A percentile compares a stretch with the other conserved stretches of the same genome.
phyloP scores from a whole-genome alignment of 92 coral and sea anemone genomes.

The Anthopleura xanthogrammica region DNA sequence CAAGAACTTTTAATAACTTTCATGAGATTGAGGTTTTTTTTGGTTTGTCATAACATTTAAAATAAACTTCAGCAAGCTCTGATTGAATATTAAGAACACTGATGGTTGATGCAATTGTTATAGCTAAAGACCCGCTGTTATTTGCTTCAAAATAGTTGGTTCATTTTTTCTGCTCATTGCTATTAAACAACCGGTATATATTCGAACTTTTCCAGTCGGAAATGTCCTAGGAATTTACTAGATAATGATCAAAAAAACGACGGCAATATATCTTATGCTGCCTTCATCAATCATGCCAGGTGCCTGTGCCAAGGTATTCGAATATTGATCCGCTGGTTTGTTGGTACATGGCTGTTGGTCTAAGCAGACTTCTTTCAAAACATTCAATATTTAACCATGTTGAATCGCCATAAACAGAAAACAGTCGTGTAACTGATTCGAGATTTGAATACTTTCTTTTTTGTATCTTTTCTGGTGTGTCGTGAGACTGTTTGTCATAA shows the following conservation, averaged over 20 bases:
- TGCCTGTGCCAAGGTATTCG: constrained; percentile 12
- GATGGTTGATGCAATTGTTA: no score
- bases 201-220: background rate
- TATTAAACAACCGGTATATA: background rate
- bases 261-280: constrained; percentile 4
- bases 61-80: no score
- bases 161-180: background rate
- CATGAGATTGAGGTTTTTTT: no score
- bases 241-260: constrained; percentile 10
- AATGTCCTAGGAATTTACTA: background rate
- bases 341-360: no score
- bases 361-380: background rate
- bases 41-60: no score
- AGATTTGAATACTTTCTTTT: background rate
- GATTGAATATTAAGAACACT: no score
- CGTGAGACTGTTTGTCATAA: background rate
- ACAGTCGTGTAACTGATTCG: no score
- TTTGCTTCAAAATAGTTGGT: background rate
- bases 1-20: no score
- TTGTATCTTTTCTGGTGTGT: background rate
- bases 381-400: background rate
- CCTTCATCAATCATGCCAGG: constrained; percentile 23
- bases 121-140: no score
- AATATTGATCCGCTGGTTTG: background rate
- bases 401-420: background rate